These are phyloP conservation scores for Danaus melanippus DNA, from an alignment of 1,140 invertebrate species.

Conservation along the genomic window DNA sequence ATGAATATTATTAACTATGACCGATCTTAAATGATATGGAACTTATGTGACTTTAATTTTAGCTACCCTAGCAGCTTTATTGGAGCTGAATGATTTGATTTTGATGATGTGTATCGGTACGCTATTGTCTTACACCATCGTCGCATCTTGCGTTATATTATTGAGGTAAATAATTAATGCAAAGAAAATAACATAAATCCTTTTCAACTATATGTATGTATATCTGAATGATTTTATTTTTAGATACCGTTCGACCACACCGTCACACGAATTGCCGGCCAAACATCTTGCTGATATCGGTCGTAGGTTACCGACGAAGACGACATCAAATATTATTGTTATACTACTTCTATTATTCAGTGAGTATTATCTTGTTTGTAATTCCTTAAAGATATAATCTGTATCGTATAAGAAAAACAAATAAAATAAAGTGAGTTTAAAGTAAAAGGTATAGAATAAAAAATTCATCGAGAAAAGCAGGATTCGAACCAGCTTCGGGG, in stretches of 20 bases:
- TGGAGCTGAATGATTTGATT: conserved; percentile 88
- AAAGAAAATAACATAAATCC: neutral
- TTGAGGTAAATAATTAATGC: conserved; percentile 73
- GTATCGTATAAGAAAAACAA: too few species aligned
- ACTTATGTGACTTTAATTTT: conserved; percentile 30
- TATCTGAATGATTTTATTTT: conserved; percentile 7
- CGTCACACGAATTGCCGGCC: conserved; percentile 17
- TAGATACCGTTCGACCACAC: conserved; percentile 37
- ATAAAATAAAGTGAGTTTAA: too few species aligned
- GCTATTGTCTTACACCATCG: conserved; percentile 91
- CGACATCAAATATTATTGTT: conserved; percentile 23
- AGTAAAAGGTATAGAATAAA: too few species aligned
- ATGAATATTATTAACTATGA: too few species aligned
- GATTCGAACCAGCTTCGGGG: too few species aligned
- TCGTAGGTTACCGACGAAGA: conserved; percentile 12
- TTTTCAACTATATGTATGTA: conserved; percentile 23
- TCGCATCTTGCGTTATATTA: conserved; percentile 88
- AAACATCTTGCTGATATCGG: conserved; percentile 30
- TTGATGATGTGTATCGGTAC: conserved; percentile 97
- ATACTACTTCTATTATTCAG: conserved; percentile 28
- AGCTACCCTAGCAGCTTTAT: conserved; percentile 86
- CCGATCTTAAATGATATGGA: too few species aligned
- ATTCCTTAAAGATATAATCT: too few species aligned
- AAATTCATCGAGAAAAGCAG: too few species aligned
- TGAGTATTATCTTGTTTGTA: conserved; percentile 21